These are phyloP conservation scores for Bibio marci DNA, from an alignment of 2,888 invertebrate species.

Conservation along the genomic window DNA sequence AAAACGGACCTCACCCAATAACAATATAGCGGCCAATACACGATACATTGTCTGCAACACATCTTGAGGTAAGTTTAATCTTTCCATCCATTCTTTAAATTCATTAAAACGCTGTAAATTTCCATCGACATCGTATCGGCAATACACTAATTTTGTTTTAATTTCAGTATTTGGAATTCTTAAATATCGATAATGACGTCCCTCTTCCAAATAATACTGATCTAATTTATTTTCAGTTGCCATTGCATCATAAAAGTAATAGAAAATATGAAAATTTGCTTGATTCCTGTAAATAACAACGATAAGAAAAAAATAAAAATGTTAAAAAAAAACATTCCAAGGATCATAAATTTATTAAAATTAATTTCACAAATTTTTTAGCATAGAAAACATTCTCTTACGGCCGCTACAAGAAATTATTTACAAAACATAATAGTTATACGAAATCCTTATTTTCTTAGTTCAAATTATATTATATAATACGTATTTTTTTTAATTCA, in stretches of 20 bases:
- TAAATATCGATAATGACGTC: constrained; percentile 57
- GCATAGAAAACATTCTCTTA: no score
- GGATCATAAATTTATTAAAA: no score
- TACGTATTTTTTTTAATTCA: no score
- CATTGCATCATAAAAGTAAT: constrained; percentile 78
- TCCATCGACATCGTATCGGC: constrained; percentile 43
- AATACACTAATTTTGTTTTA: constrained; percentile 38
- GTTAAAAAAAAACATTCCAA: neutral
- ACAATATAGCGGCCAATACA: constrained; percentile 54
- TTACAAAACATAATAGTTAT: no score
- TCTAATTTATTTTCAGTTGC: constrained; percentile 46
- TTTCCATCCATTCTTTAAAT: constrained; percentile 41
- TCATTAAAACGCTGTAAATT: constrained; percentile 47
- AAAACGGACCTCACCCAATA: constrained; percentile 66
- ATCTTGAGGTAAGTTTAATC: constrained; percentile 54
- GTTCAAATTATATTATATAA: no score
- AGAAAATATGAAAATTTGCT: constrained; percentile 78
- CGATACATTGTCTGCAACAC: constrained; percentile 53
- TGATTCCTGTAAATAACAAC: constrained; percentile 44
- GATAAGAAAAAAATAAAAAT: constrained; percentile 4
- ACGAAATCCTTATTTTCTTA: no score
- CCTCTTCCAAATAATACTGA: constrained; percentile 47
- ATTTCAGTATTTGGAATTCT: constrained; percentile 40
- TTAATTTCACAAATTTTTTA: no score
- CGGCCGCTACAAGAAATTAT: no score